A percentile compares a stretch with the other conserved stretches of the same genome.
Evolutionary conservation across 2,888 invertebrate genomes (phyloP).

Genomic region (Elegia similella): DNA sequence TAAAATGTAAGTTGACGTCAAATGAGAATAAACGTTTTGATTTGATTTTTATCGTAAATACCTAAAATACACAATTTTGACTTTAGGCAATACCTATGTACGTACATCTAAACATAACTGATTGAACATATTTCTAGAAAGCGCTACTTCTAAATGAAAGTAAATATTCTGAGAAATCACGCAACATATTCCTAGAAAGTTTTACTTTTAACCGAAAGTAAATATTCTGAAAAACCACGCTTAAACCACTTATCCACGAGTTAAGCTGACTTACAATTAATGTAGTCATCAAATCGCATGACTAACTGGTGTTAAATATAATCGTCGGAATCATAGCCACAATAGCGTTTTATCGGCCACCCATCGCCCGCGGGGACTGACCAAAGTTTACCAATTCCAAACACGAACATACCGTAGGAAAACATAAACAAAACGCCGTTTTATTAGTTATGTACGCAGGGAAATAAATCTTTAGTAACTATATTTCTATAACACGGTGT

Average conservation of each 20-base stretch:
- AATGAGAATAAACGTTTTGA: no score
- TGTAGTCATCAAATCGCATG: constrained; percentile 7
- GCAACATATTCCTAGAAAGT: no score
- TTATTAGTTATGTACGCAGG: not conserved
- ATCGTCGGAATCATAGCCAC: constrained; percentile 10
- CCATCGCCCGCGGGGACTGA: not conserved
- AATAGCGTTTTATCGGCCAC: constrained; percentile 2
- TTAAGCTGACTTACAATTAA: not conserved
- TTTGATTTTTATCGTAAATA: no score
- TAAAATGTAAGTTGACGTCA: no score
- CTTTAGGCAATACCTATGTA: no score
- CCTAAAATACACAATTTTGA: no score
- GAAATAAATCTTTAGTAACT: not conserved
- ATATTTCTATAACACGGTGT: no score
- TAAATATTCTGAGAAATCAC: no score
- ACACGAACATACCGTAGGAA: not conserved
- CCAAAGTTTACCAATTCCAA: not conserved
- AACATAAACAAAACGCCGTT: not conserved
- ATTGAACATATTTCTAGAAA: not conserved
- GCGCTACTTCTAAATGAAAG: not conserved
- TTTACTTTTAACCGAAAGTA: not conserved
- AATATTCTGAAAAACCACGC: not conserved
- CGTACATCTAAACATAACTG: no score
- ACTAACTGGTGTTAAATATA: constrained; percentile 10
- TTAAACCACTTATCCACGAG: not conserved